Evolutionary conservation across 2,113 vertebrate species (phyloP), one percentile per base, ranked within the genome.

Genomic region (Gasterosteus aculeatus): DNA sequence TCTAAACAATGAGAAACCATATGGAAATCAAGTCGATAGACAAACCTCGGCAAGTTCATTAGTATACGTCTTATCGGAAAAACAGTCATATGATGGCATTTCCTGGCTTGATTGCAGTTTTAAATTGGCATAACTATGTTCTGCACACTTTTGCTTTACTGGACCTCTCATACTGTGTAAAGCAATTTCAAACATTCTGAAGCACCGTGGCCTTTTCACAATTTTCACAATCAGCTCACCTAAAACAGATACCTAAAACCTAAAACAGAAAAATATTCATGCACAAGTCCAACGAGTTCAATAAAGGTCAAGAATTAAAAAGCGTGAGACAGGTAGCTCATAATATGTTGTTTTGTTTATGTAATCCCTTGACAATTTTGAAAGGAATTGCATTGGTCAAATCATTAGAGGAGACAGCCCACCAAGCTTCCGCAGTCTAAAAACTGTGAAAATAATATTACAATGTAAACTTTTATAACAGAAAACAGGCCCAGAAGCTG

Each of bases 311-410:
- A 65, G 29, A 12, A 69, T 69, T 78, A 54, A 67, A 73, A 58
- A 66, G 1, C 11, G 9, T 58, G 60, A 86, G 12, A 80, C 41
- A 63, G 54, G 46, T 57, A 70, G n/a, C 46, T 80, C 29, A 76
- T 65, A 76, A 85, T 91, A 80, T 79, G 42, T 71, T 65, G 59
- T 93, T 93, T 93, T 93, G 93, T 90, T 94, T 79, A 75, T 85
- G 76, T 69, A 72, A 83, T 72, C 76, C 83, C 42, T 85, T 88
- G 83, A 89, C 85, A 92, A 87, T 75, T 74, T 86, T 47, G n/a
- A 88, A 80, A 82, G 61, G 15, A 81, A 73, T 65, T 61, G 66
- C 49, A 86, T 81, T 85, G 64, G 72, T 83, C 69, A 72, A 64
- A 78, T 70, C 67, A 85, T 57, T 77, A 85, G 75, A 89, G 69